Evolutionary conservation across 2,797 vertebrate genomes (phyloP).

Genomic region (Scolopax rusticola): DNA sequence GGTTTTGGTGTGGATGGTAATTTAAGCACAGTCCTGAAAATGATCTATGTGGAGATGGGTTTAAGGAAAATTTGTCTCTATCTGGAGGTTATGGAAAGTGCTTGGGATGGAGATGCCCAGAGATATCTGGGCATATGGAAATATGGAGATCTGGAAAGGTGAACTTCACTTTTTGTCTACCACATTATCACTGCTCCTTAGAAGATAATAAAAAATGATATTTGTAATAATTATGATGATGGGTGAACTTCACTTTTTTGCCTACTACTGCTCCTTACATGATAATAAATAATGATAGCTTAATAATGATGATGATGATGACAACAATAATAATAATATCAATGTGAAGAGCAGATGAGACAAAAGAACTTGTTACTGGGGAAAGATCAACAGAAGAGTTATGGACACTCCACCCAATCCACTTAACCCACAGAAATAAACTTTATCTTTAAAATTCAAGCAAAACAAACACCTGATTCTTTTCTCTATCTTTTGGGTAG

Average conservation of each 20-base stretch:
- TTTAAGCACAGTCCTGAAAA: background rate
- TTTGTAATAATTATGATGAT: background rate
- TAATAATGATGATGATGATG: background rate
- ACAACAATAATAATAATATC: background rate
- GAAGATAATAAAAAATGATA: background rate
- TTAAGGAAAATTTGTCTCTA: slow-evolving; percentile 6
- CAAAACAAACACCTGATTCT: background rate
- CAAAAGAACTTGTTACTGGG: background rate
- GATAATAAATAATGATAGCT: too few relatives aligned
- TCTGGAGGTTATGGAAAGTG: background rate
- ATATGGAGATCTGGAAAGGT: background rate
- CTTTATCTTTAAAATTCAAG: background rate
- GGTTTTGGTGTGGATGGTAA: background rate
- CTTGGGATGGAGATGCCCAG: background rate
- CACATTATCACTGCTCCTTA: background rate
- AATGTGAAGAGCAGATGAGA: background rate
- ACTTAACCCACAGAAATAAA: background rate
- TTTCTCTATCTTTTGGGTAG: background rate
- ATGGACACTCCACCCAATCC: background rate
- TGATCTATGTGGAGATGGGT: background rate
- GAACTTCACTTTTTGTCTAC: background rate
- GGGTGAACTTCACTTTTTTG: too few relatives aligned
- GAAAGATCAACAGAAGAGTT: background rate
- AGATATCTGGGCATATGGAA: too few relatives aligned
- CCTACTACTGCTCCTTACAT: too few relatives aligned